These are phyloP conservation scores for Gymnoscelis rufifasciata DNA, from an alignment of 2,888 invertebrate genomes.

Conservation along the genomic window DNA sequence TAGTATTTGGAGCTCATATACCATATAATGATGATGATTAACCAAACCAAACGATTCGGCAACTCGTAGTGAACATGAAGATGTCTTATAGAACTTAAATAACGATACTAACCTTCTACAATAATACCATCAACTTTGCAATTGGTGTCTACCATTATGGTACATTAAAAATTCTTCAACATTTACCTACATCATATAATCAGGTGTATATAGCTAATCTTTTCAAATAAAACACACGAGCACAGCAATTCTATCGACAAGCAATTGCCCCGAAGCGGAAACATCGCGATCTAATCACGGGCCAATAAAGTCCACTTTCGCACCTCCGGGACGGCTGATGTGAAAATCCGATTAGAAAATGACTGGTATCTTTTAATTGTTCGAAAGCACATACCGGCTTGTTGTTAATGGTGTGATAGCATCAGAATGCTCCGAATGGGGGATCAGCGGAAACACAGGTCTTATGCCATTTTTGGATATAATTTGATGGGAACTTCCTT, in stretches of 20 bases:
- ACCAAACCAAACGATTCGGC: too few species aligned
- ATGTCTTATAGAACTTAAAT: too few species aligned
- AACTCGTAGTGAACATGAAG: too few species aligned
- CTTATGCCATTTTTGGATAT: conserved; percentile 12
- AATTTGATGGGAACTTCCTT: conserved; percentile 9
- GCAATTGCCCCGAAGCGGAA: conserved; percentile 17
- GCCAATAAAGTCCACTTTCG: conserved; percentile 24
- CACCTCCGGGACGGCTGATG: conserved; percentile 28
- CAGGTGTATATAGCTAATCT: conserved; percentile 1
- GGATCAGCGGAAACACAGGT: conserved; percentile 19
- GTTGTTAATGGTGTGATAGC: conserved; percentile 26
- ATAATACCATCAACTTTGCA: too few species aligned
- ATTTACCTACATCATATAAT: not conserved
- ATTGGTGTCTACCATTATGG: too few species aligned
- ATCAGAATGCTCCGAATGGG: conserved; percentile 11
- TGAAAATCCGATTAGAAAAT: conserved; percentile 49
- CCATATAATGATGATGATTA: too few species aligned
- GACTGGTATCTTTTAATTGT: conserved; percentile 58
- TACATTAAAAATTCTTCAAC: too few species aligned
- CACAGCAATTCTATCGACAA: conserved; percentile 20
- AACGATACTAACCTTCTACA: too few species aligned
- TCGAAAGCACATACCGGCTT: conserved; percentile 59
- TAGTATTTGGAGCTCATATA: too few species aligned
- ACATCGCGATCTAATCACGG: conserved; percentile 18
- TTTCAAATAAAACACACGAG: conserved; percentile 10